These are phyloP conservation scores for Orestias chungarensis DNA, from an alignment of 2,797 vertebrate genomes.

Conservation along the genomic window DNA sequence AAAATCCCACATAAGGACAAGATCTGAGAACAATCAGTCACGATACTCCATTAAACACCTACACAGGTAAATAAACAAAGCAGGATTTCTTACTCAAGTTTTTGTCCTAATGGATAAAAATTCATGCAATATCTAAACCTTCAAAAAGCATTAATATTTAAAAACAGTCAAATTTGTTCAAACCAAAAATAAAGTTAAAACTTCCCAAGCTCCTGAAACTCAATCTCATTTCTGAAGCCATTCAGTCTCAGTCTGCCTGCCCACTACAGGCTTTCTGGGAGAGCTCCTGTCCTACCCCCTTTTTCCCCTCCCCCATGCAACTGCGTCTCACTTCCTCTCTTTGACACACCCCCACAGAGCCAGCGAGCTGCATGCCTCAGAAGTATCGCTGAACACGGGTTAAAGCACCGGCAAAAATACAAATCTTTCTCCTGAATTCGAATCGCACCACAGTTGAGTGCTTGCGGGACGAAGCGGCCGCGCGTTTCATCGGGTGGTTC, in stretches of 20 bases:
- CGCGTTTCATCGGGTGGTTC: conserved; percentile 34
- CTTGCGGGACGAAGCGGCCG: conserved; percentile 13
- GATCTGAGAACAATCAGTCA: conserved; percentile 22
- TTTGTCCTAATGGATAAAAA: conserved; percentile 10
- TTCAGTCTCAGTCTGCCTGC: conserved; percentile 55
- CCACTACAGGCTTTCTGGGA: conserved; percentile 64
- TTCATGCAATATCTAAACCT: conserved; percentile 10
- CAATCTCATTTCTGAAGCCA: conserved; percentile 43
- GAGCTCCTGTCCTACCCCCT: conserved; percentile 63
- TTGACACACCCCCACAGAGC: conserved; percentile 72
- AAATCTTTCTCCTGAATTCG: conserved; percentile 6
- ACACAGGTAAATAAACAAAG: neutral
- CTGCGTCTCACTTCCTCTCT: conserved; percentile 74
- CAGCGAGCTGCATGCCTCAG: conserved; percentile 41
- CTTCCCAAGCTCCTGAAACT: conserved; percentile 29
- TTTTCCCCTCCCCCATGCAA: conserved; percentile 71
- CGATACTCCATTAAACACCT: neutral
- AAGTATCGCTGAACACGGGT: conserved; percentile 38
- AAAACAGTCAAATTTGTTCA: neutral
- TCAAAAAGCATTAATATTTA: too few relatives aligned
- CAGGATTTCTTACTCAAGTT: conserved; percentile 27
- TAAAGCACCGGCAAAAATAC: conserved; percentile 18
- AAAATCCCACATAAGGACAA: conserved; percentile 4
- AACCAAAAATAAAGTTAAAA: conserved; percentile 2
- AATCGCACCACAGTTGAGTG: conserved; percentile 6